phyloP scores from a whole-genome alignment of 2,888 invertebrate species.

The Lacanobia wlatinum region DNA sequence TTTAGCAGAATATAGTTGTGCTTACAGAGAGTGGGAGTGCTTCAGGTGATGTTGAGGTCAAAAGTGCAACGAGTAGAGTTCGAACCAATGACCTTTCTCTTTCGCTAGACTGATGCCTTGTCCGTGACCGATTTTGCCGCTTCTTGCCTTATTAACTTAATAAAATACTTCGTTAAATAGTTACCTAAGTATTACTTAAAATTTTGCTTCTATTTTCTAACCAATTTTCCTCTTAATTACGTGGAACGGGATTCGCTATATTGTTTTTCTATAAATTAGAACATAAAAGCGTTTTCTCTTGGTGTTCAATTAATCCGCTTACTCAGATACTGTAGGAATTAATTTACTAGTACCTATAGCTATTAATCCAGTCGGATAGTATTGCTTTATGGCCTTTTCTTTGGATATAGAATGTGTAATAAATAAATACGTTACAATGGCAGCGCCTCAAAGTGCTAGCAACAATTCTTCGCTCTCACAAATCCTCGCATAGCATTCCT shows the following conservation, averaged over 20 bases:
- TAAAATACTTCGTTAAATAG: neutral
- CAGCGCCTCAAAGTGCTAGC: constrained; percentile 69
- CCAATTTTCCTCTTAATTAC: constrained; percentile 12
- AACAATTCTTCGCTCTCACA: constrained; percentile 73
- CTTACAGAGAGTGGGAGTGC: neutral
- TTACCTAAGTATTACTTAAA: constrained; percentile 8
- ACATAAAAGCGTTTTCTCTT: constrained; percentile 14
- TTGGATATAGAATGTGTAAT: constrained; percentile 67
- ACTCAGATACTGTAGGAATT: constrained; percentile 30
- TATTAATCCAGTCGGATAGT: constrained; percentile 29
- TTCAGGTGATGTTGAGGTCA: neutral
- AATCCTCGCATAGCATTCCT: constrained; percentile 74
- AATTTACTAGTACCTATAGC: constrained; percentile 18
- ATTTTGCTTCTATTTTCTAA: neutral
- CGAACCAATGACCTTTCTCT: neutral
- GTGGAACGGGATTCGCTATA: neutral
- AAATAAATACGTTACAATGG: constrained; percentile 68
- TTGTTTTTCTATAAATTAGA: constrained; percentile 37
- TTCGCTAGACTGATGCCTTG: neutral
- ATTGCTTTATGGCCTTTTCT: constrained; percentile 54
- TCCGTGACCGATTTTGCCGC: neutral
- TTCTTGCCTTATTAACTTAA: constrained; percentile 7
- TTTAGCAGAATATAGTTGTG: neutral
- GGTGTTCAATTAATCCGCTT: constrained; percentile 36
- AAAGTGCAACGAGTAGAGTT: constrained; percentile 7